phyloP scores from a whole-genome alignment of 2,888 invertebrate species.

The Tetragnatha montana region DNA sequence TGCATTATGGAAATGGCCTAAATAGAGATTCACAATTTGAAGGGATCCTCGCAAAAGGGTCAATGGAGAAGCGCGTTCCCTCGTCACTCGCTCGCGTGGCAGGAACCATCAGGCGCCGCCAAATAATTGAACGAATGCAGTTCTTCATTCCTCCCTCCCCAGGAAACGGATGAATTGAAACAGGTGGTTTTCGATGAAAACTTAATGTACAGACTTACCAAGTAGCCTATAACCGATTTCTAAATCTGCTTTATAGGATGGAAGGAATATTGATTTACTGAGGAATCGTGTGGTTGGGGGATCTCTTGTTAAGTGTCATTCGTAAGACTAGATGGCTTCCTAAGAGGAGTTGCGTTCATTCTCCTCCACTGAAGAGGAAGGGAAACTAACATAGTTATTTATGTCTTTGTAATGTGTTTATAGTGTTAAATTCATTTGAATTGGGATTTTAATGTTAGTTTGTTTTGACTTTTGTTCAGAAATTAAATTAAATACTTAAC shows the following conservation, averaged over 20 bases:
- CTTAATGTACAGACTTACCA: conserved; percentile 53
- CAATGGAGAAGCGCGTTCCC: not conserved
- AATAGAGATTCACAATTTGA: too few relatives aligned
- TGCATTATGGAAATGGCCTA: too few relatives aligned
- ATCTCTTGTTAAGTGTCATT: not conserved
- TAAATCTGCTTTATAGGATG: conserved; percentile 32
- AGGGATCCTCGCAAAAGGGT: too few relatives aligned
- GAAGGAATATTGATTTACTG: conserved; percentile 40
- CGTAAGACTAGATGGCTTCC: not conserved
- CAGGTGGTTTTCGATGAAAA: conserved; percentile 67
- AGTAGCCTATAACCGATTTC: conserved; percentile 53
- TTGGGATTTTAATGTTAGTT: too few relatives aligned
- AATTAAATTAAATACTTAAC: too few relatives aligned
- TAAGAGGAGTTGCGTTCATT: too few relatives aligned
- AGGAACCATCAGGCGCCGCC: conserved; percentile 37
- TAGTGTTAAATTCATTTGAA: too few relatives aligned
- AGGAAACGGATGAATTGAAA: conserved; percentile 61
- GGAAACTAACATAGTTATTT: too few relatives aligned
- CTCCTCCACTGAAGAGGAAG: too few relatives aligned
- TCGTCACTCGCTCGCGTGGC: conserved; percentile 38
- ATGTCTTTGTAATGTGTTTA: too few relatives aligned
- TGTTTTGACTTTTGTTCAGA: too few relatives aligned
- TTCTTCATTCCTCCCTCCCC: conserved; percentile 48
- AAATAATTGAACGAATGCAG: conserved; percentile 60
- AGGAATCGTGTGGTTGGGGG: not conserved